Conservation (phyloP, 92 coral and sea anemone species). For the Zoanthus gigantus region DNA sequence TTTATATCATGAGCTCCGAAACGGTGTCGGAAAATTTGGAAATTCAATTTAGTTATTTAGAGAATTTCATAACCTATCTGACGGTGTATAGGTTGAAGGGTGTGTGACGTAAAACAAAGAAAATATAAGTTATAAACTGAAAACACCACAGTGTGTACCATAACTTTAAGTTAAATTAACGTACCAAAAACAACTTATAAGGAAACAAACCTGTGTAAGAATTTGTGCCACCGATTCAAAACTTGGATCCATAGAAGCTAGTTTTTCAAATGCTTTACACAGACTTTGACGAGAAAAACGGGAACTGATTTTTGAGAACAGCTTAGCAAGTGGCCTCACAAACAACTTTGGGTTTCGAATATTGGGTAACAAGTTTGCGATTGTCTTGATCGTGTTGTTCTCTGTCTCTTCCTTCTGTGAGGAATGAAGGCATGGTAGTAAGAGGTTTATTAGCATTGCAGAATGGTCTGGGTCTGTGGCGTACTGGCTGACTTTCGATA, state of each 20-base stretch:
- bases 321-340: constrained; percentile 70
- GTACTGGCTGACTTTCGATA: constrained; percentile 93
- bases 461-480: constrained; percentile 82
- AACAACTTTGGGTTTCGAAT: constrained; percentile 66
- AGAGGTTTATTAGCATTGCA: constrained; percentile 64
- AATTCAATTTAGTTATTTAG: too few species aligned
- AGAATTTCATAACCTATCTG: too few species aligned
- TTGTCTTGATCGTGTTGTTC: constrained; percentile 74
- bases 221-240: constrained; percentile 54
- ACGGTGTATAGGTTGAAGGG: too few species aligned
- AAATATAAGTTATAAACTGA: too few species aligned
- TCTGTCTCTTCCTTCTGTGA: constrained; percentile 82
- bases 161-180: too few species aligned
- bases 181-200: background rate
- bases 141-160: too few species aligned
- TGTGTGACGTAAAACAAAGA: too few species aligned
- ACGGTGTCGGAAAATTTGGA: too few species aligned
- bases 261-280: constrained; percentile 78
- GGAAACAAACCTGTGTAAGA: constrained; percentile 52
- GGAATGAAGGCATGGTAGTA: constrained; percentile 76
- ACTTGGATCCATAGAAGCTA: constrained; percentile 68
- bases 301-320: constrained; percentile 80
- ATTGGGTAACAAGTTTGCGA: constrained; percentile 77
- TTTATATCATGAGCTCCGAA: too few species aligned
- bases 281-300: constrained; percentile 85